These are phyloP conservation scores for Apamea anceps DNA, from an alignment of 2,888 invertebrate species.

Conservation along the genomic window DNA sequence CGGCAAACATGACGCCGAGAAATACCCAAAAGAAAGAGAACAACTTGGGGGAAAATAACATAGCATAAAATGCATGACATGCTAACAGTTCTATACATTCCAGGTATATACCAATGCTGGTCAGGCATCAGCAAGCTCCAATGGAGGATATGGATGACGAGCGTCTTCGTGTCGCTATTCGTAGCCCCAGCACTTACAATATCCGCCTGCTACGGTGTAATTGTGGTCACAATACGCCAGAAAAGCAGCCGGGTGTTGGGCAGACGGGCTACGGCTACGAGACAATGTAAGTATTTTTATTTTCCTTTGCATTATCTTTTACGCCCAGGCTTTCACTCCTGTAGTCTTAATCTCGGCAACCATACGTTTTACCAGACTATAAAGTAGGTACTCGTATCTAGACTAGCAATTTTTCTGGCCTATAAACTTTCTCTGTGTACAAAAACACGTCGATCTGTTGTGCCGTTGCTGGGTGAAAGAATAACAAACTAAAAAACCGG, in stretches of 20 bases:
- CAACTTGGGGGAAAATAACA: no score
- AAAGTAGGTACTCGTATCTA: neutral
- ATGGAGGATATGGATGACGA: slow-evolving; percentile 97
- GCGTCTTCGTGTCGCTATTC: slow-evolving; percentile 95
- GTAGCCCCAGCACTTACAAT: slow-evolving; percentile 97
- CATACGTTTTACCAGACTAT: neutral
- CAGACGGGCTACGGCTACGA: slow-evolving; percentile 80
- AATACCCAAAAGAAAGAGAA: no score
- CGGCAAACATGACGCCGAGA: no score
- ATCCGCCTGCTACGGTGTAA: slow-evolving; percentile 96
- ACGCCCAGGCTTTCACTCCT: neutral
- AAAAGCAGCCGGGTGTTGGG: slow-evolving; percentile 92
- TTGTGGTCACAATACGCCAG: slow-evolving; percentile 97
- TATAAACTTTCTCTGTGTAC: neutral
- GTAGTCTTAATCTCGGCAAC: neutral
- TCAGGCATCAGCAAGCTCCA: slow-evolving; percentile 93
- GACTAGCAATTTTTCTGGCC: neutral
- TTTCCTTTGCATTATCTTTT: neutral
- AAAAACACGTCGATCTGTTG: neutral
- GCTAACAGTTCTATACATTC: neutral
- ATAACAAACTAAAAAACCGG: neutral
- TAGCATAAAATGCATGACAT: neutral
- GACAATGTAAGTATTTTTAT: slow-evolving; percentile 79
- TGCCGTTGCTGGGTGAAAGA: neutral
- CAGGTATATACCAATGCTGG: slow-evolving; percentile 95